Conservation (phyloP, 1,140 invertebrate species). For the Rhagoletis zephyria region DNA sequence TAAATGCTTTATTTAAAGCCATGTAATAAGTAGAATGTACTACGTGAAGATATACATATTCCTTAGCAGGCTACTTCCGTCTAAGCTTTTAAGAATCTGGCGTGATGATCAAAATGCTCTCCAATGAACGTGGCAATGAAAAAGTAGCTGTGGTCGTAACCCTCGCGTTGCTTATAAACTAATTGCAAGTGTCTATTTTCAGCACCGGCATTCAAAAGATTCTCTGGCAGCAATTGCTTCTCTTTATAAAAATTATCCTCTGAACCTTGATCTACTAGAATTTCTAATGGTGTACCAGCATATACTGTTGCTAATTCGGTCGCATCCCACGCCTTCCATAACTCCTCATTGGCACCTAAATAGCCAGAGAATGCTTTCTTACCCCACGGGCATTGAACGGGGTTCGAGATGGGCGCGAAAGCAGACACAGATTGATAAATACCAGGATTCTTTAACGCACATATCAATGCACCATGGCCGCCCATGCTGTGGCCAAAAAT, state of each 20-base stretch:
- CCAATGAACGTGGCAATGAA: conserved; percentile 94
- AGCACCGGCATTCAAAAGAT: conserved; percentile 82
- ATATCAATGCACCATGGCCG: conserved; percentile 95
- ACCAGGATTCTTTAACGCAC: conserved; percentile 92
- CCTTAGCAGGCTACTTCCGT: neutral
- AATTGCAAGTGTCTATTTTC: conserved; percentile 81
- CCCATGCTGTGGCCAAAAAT: conserved; percentile 97
- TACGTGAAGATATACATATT: no score
- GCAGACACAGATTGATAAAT: conserved; percentile 92
- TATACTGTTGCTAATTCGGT: conserved; percentile 88
- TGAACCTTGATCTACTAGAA: conserved; percentile 91
- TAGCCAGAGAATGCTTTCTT: conserved; percentile 90
- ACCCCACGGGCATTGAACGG: conserved; percentile 89
- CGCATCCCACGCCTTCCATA: conserved; percentile 92
- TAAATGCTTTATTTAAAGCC: no score
- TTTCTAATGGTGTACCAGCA: conserved; percentile 85
- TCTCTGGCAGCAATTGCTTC: conserved; percentile 88
- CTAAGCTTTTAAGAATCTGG: conserved; percentile 78
- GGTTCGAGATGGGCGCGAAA: conserved; percentile 97
- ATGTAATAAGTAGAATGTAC: no score
- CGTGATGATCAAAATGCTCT: conserved; percentile 94
- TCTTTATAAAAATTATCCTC: conserved; percentile 87
- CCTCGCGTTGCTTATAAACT: conserved; percentile 85
- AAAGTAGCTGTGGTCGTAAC: conserved; percentile 97
- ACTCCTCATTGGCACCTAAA: conserved; percentile 79